Conservation (phyloP, 2,113 vertebrate species). For the Salvelinus fontinalis region DNA sequence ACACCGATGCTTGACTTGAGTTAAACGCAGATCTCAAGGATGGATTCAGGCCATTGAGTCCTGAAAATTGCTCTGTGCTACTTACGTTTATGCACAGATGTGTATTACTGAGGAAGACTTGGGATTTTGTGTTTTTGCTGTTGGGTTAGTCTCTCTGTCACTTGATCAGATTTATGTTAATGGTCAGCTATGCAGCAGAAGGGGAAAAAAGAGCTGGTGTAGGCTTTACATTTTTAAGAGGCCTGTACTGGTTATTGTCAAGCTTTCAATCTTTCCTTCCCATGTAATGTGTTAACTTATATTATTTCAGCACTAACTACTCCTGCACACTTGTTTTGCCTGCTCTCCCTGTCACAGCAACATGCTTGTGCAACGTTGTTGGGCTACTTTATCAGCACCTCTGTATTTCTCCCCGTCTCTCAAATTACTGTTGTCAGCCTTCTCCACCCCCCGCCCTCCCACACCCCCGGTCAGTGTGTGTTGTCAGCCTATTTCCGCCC, state of each 20-base stretch:
- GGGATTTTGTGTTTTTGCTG: too few relatives aligned
- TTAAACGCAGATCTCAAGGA: too few relatives aligned
- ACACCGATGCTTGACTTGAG: too few relatives aligned
- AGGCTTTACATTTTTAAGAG: background rate
- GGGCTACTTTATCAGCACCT: background rate
- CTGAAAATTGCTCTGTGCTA: too few relatives aligned
- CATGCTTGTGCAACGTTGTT: constrained; percentile 1
- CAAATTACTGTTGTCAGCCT: constrained; percentile 51
- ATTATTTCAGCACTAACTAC: background rate
- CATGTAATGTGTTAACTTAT: background rate
- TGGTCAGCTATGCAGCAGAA: background rate
- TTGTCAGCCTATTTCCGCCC: constrained; percentile 52
- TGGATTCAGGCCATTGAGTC: too few relatives aligned
- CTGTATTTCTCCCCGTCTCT: constrained; percentile 22
- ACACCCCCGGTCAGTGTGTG: constrained; percentile 46
- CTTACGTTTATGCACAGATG: too few relatives aligned
- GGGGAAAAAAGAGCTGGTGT: background rate
- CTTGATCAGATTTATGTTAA: background rate
- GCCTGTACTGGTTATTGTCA: background rate
- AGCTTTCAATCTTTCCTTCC: background rate
- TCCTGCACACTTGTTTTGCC: background rate
- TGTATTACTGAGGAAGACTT: too few relatives aligned
- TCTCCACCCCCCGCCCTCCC: constrained; percentile 23
- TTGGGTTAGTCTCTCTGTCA: too few relatives aligned
- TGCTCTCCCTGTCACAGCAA: background rate